Evolutionary conservation across 2,888 invertebrate species (phyloP).

Genomic region (Scaptomyza reducta): DNA sequence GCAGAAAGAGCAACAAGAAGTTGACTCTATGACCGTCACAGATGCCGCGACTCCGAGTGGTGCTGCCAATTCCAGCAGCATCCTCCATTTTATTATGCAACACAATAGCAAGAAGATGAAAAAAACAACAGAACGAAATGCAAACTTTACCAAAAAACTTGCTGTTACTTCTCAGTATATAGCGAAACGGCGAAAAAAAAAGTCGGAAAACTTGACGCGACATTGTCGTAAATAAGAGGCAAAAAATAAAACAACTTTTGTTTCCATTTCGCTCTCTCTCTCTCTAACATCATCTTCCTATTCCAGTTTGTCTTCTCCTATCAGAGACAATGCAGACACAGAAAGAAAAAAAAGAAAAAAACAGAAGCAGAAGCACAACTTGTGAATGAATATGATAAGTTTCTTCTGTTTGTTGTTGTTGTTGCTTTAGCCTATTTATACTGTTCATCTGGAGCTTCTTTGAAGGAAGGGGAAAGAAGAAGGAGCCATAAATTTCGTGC

Average conservation of each 20-base stretch:
- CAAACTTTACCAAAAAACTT: constrained; percentile 56
- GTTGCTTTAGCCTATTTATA: constrained; percentile 1
- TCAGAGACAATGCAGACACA: constrained; percentile 12
- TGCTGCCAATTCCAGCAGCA: constrained; percentile 59
- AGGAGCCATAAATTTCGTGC: constrained; percentile 68
- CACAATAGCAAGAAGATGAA: constrained; percentile 29
- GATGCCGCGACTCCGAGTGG: constrained; percentile 62
- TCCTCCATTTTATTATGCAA: constrained; percentile 78
- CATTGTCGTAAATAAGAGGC: constrained; percentile 82
- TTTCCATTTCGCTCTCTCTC: constrained; percentile 37
- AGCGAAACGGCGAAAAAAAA: constrained; percentile 19
- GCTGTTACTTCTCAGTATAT: constrained; percentile 39
- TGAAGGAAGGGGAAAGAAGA: no score
- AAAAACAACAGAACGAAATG: constrained; percentile 1
- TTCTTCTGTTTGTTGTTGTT: constrained; percentile 31
- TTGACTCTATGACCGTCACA: constrained; percentile 46
- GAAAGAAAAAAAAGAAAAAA: constrained; percentile 10
- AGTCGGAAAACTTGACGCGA: constrained; percentile 72
- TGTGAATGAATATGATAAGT: constrained; percentile 79
- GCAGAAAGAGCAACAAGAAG: constrained; percentile 9
- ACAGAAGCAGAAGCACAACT: constrained; percentile 47
- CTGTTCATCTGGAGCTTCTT: background rate
- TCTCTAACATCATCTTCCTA: background rate
- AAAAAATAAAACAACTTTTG: constrained; percentile 52
- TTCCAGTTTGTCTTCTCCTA: constrained; percentile 17